Conservation (phyloP, 2,888 invertebrate species). For the Portevinia maculata region DNA sequence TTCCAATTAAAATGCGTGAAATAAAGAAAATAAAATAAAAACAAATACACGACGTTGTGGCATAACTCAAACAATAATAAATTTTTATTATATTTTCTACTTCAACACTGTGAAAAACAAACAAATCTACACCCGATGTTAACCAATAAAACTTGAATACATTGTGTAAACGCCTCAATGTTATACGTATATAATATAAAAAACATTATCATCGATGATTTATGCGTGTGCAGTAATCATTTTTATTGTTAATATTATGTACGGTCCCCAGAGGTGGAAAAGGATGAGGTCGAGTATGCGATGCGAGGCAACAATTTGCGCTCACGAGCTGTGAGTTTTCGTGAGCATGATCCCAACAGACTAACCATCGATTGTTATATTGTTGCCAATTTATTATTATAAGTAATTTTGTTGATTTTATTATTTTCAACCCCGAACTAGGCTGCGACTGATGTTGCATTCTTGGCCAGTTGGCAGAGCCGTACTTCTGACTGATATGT, state of each 20-base stretch:
- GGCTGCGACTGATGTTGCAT: slow-evolving; percentile 2
- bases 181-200: slow-evolving; percentile 59
- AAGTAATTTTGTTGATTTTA: slow-evolving; percentile 55
- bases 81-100: slow-evolving; percentile 55
- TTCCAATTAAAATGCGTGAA: slow-evolving; percentile 46
- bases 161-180: slow-evolving; percentile 59
- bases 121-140: slow-evolving; percentile 6
- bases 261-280: background rate
- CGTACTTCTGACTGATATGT: slow-evolving; percentile 22
- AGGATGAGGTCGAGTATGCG: too few relatives aligned
- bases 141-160: slow-evolving; percentile 61
- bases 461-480: background rate
- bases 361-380: slow-evolving; percentile 28
- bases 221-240: slow-evolving; percentile 64
- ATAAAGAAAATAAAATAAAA: slow-evolving; percentile 9
- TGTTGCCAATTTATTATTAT: slow-evolving; percentile 25
- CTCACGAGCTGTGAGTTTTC: too few relatives aligned
- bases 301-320: slow-evolving; percentile 21
- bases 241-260: slow-evolving; percentile 59
- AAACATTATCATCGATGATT: slow-evolving; percentile 70
- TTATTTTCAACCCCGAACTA: slow-evolving; percentile 31
- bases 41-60: background rate
- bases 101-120: slow-evolving; percentile 55
- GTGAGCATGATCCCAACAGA: slow-evolving; percentile 5
- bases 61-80: slow-evolving; percentile 50